Evolutionary conservation across 1,140 invertebrate genomes (phyloP), one percentile per base, ranked within the genome.

Genomic region (Megalonaias nervosa): DNA sequence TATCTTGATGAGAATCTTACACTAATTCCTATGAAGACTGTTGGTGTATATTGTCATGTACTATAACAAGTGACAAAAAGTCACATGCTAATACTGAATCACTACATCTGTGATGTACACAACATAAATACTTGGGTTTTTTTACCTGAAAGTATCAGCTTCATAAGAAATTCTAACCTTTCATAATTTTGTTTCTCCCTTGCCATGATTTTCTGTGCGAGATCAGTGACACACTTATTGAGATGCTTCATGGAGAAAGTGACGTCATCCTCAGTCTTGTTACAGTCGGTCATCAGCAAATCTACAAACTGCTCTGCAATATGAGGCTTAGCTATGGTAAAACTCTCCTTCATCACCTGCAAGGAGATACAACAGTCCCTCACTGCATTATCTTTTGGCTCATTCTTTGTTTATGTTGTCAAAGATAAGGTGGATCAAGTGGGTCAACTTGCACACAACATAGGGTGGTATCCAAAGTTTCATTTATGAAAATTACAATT

Each of bases 281-380:
- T 55, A 23, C 78, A 79, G 6, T 88, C 61, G 9, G 81, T 74
- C 82, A 88, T 86, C 57, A 91, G 81, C 60, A 81, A 68, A 19
- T 84, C 73, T 17, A 83, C 81, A 83, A 91, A 91, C 26, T 86
- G 74, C 72, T 91, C 89, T 0, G 87, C 88, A 15, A 91, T 77
- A 23, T 89, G 87, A 19, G 90, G 89, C 60, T 87, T 83, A 23
- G 82, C 83, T 31, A 90, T 84, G 0, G 90, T 90, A 69, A 90
- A 90, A 69, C 86, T 89, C 79, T 91, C 90, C 75, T 89, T 90
- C 88, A 91, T 90, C 5, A 86, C 87, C 90, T 91, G 67, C 1
- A 74, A 68, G 12, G 67, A 56, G 38, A 48, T 11, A 48, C 38
- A 48, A 48, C 38, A 48, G 38, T 48, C 38, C 38, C 6, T 11